Percentiles rank a stretch among this genome's conserved stretches.
These are phyloP conservation scores for Palaemon carinicauda DNA, from an alignment of 1,140 invertebrate genomes.

Conservation along the genomic window DNA sequence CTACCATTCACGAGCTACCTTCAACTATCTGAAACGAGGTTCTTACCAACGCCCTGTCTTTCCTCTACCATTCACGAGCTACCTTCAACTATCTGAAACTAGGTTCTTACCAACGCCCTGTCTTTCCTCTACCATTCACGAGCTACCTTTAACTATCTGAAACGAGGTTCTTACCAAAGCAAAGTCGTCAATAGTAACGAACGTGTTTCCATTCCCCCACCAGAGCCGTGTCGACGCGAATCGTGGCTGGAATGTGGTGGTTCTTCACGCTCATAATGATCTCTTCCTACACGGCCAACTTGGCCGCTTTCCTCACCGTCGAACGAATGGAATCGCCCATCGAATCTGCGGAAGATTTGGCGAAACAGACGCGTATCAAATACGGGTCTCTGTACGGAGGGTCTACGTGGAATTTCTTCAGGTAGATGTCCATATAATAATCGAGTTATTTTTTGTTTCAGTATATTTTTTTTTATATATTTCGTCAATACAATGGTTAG, in stretches of 20 bases:
- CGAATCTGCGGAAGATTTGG: constrained; percentile 72
- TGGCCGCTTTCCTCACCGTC: constrained; percentile 96
- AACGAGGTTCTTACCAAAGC: too few relatives aligned
- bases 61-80: too few relatives aligned
- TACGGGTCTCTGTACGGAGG: constrained; percentile 70
- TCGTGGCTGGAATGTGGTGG: constrained; percentile 70
- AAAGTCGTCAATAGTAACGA: too few relatives aligned
- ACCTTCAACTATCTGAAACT: neutral
- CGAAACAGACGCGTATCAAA: constrained; percentile 70
- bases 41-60: too few relatives aligned
- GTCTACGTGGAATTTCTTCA: constrained; percentile 68
- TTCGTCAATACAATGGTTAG: too few relatives aligned
- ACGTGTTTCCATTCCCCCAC: constrained; percentile 54
- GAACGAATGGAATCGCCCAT: constrained; percentile 95
- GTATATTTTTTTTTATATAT: too few relatives aligned
- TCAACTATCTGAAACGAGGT: too few relatives aligned
- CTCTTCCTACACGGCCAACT: constrained; percentile 96
- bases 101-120: too few relatives aligned
- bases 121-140: too few relatives aligned
- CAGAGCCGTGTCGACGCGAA: constrained; percentile 67
- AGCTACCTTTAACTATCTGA: neutral
- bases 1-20: too few relatives aligned
- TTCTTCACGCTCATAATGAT: constrained; percentile 78
- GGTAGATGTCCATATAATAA: too few relatives aligned
- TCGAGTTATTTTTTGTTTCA: too few relatives aligned